These are phyloP conservation scores for Poeciliopsis paucimaculata DNA, from an alignment of 2,797 vertebrate genomes.

Conservation along the genomic window DNA sequence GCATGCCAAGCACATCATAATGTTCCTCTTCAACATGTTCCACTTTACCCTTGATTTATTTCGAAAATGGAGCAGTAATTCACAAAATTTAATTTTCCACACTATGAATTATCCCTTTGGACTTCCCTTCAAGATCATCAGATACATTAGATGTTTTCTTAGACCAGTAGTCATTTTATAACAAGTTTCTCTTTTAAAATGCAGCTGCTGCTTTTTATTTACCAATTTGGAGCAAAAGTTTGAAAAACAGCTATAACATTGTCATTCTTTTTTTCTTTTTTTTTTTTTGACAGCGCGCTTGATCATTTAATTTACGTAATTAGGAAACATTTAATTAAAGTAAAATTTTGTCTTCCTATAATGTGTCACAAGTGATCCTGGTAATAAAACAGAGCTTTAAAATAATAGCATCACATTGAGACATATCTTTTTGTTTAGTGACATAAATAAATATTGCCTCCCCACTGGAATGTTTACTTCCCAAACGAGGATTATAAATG, in stretches of 20 bases:
- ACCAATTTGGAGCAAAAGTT: neutral
- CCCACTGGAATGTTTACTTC: neutral
- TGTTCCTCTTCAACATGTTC: neutral
- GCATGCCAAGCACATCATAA: neutral
- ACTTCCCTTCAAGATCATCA: neutral
- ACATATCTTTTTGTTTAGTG: neutral
- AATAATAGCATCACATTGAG: neutral
- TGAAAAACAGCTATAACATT: neutral
- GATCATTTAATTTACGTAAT: neutral
- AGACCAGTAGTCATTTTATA: neutral
- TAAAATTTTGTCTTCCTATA: neutral
- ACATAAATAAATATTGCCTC: neutral
- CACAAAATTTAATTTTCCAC: neutral
- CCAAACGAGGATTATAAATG: neutral
- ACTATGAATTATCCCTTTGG: neutral
- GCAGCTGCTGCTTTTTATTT: neutral
- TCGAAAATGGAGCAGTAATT: neutral
- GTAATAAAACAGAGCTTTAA: neutral
- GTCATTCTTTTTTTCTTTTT: no score
- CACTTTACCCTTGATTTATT: neutral
- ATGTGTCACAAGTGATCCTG: neutral
- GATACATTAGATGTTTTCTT: neutral
- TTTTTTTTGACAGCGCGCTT: neutral
- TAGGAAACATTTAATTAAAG: neutral
- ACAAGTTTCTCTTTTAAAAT: neutral